These are phyloP conservation scores for Tenthredo notha DNA, from an alignment of 2,888 invertebrate species.

Conservation along the genomic window DNA sequence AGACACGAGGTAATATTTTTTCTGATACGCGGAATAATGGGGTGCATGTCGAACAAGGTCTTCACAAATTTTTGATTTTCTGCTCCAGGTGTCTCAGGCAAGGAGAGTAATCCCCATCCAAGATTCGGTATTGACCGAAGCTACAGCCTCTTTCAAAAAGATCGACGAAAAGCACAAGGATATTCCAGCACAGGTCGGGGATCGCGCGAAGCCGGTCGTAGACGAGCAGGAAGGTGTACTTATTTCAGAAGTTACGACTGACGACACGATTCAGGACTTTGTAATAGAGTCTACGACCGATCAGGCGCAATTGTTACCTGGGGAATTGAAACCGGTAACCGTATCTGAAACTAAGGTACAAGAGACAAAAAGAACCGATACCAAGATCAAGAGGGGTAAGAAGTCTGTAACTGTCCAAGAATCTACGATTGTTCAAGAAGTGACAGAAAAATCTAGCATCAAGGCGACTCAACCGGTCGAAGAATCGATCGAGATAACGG, in stretches of 20 bases:
- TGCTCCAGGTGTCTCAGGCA: slow-evolving; percentile 76
- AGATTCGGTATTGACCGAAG: slow-evolving; percentile 82
- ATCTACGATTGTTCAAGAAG: slow-evolving; percentile 64
- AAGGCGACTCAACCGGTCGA: slow-evolving; percentile 55
- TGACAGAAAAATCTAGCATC: slow-evolving; percentile 53
- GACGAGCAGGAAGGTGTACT: slow-evolving; percentile 78
- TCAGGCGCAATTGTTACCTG: slow-evolving; percentile 70
- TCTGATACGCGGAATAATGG: slow-evolving; percentile 58
- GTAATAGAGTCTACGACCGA: slow-evolving; percentile 67
- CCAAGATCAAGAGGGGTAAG: slow-evolving; percentile 73
- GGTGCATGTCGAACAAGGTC: background rate
- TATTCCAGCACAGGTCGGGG: slow-evolving; percentile 74
- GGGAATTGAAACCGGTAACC: slow-evolving; percentile 80
- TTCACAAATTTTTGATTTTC: slow-evolving; percentile 27
- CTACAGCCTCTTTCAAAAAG: slow-evolving; percentile 83
- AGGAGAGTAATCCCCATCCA: slow-evolving; percentile 81
- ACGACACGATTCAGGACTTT: slow-evolving; percentile 70
- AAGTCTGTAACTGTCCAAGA: slow-evolving; percentile 68
- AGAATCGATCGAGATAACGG: slow-evolving; percentile 56
- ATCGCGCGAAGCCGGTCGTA: slow-evolving; percentile 80
- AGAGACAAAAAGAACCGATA: slow-evolving; percentile 74
- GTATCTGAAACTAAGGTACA: slow-evolving; percentile 81
- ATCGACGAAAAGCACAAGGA: slow-evolving; percentile 80
- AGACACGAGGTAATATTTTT: slow-evolving; percentile 57
- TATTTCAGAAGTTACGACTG: slow-evolving; percentile 72